Conservation (phyloP, 2,888 invertebrate genomes). For the Molanna angustata region DNA sequence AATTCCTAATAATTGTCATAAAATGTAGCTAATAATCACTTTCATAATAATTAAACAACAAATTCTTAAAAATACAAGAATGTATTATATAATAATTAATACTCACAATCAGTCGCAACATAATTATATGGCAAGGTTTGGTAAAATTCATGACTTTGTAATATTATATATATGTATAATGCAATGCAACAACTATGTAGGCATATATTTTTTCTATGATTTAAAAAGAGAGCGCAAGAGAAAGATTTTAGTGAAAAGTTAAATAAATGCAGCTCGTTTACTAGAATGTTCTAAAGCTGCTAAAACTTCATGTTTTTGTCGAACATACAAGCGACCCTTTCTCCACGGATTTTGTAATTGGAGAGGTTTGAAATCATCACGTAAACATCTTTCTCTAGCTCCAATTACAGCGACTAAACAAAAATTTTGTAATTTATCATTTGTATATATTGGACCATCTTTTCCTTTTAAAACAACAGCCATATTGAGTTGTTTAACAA, state of each 20-base stretch:
- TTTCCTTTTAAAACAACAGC: conserved; percentile 84
- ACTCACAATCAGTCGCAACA: conserved; percentile 25
- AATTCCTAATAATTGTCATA: conserved; percentile 14
- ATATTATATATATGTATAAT: background rate
- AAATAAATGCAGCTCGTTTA: conserved; percentile 70
- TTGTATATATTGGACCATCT: conserved; percentile 80
- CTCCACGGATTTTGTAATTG: conserved; percentile 96
- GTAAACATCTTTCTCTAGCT: conserved; percentile 86
- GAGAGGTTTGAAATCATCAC: conserved; percentile 92
- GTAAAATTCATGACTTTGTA: conserved; percentile 12
- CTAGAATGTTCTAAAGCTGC: conserved; percentile 87
- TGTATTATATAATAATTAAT: conserved; percentile 7
- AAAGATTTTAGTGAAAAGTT: conserved; percentile 18
- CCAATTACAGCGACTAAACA: conserved; percentile 96
- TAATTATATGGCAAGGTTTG: conserved; percentile 28
- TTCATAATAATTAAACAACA: background rate
- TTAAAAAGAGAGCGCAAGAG: conserved; percentile 11
- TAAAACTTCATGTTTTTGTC: conserved; percentile 85
- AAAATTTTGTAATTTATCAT: conserved; percentile 82
- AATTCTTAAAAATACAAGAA: conserved; percentile 3
- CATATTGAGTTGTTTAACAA: conserved; percentile 94
- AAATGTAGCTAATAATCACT: background rate
- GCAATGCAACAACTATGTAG: background rate
- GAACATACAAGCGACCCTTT: conserved; percentile 87
- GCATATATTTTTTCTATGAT: conserved; percentile 4